Base-by-base conservation (phyloP, 2,113 vertebrate species). In the Archilochus colubris region DNA sequence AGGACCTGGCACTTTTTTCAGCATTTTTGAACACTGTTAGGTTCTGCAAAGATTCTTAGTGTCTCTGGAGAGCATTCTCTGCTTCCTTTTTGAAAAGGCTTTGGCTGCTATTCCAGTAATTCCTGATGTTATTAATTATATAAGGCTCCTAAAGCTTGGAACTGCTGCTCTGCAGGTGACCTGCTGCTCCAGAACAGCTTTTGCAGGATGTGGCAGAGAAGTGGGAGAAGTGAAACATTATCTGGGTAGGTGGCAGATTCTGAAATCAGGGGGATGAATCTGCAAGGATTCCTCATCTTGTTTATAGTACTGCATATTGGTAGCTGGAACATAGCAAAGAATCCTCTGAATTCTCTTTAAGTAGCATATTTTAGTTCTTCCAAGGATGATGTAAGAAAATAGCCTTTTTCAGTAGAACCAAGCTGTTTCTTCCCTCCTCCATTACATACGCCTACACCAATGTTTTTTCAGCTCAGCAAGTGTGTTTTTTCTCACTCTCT, bases 381-480 rank as follows among this genome's bases (percentile, higher is more conserved):
- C 28, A 44, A 59, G 38, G 55, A 40, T 74, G 82, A 83, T 91
- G 53, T 81, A 86, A 88, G 59, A 91, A 93, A 92, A 90, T 23
- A 77, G 54, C 59, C 80, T 89, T 94, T 90, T 93, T 70, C 94
- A 92, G 66, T 57, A 93, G 72, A 83, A 88, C 43, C 27, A 33
- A 86, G 28, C 81, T 93, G 25, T 28, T 91, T 81, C 61, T 84
- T 89, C 57, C 61, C 23, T 80, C 27, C 72, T 21, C 70, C 81
- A 55, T 81, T 58, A 36, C 3, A 8, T 38, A 91, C 84, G 33
- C 98, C 97, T 93, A 96, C 88, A 63, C 24, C 28, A 36, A 61
- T 94, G 89, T 95, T 92, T 97, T 92, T 88, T 93, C 95, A 94
- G 61, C 68, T 97, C 95, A 80, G 70, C 89, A 91, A 97, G 88